phyloP scores from a whole-genome alignment of 2,797 vertebrate species.

The Todus mexicanus region DNA sequence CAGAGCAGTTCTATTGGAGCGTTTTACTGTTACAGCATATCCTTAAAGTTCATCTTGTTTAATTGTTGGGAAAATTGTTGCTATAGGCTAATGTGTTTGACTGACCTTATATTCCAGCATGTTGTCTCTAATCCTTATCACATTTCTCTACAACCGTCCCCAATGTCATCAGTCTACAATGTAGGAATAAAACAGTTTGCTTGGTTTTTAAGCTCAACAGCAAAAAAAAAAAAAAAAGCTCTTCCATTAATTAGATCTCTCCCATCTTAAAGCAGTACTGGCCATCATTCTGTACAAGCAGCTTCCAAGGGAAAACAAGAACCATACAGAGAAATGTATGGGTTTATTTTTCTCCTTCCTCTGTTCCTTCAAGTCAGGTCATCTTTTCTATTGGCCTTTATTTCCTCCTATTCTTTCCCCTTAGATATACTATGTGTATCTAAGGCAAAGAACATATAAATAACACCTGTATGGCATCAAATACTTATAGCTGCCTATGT shows the following conservation, averaged over 20 bases:
- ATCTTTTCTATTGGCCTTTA: background rate
- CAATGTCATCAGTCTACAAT: background rate
- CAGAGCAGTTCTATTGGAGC: background rate
- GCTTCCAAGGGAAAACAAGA: background rate
- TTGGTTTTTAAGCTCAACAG: background rate
- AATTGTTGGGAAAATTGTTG: background rate
- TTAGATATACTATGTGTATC: background rate
- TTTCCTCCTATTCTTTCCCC: background rate
- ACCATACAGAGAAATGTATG: background rate
- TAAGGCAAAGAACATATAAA: background rate
- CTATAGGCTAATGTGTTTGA: background rate
- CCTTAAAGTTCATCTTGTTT: background rate
- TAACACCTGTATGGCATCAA: background rate
- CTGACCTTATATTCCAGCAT: background rate
- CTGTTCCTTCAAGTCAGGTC: background rate
- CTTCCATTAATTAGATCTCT: background rate
- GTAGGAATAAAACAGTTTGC: background rate
- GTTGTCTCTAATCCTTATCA: background rate
- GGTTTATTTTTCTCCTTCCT: background rate
- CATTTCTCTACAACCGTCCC: background rate
- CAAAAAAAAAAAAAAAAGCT: background rate
- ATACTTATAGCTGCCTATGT: background rate
- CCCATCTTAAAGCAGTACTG: background rate
- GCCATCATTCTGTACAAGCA: background rate
- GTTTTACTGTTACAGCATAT: background rate